Percentiles rank a stretch among this genome's conserved stretches.
These are phyloP conservation scores for Oxystoma pomonae DNA, from an alignment of 2,888 invertebrate species.

Conservation along the genomic window DNA sequence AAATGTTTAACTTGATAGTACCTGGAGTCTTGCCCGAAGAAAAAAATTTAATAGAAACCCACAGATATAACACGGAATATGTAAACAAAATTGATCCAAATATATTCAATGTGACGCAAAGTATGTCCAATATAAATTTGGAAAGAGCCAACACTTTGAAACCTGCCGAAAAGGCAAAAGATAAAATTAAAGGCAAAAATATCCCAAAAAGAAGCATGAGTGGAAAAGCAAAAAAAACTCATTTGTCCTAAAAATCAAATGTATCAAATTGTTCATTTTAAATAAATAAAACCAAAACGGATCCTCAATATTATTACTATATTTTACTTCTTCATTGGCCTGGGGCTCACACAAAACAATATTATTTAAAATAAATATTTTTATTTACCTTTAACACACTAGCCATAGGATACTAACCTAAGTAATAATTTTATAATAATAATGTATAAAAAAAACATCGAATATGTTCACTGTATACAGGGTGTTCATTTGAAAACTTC, in stretches of 20 bases:
- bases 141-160: constrained; percentile 9
- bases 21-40: constrained; percentile 48
- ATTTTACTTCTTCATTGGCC: too few species aligned
- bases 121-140: constrained; percentile 2
- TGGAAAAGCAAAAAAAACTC: constrained; percentile 14
- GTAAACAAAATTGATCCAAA: constrained; percentile 33
- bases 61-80: constrained; percentile 23
- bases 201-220: constrained; percentile 16
- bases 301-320: too few species aligned
- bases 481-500: too few species aligned
- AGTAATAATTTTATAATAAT: too few species aligned
- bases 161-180: constrained; percentile 12
- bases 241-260: not conserved
- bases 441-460: too few species aligned
- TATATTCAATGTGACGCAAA: constrained; percentile 26
- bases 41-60: constrained; percentile 24
- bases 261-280: not conserved
- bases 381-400: too few species aligned
- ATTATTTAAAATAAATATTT: too few species aligned
- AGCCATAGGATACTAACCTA: too few species aligned
- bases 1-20: constrained; percentile 70
- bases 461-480: too few species aligned
- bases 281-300: not conserved
- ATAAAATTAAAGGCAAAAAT: constrained; percentile 16
- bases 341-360: too few species aligned